Conservation (phyloP, 1,140 invertebrate genomes). For the Drosophila suzukii region DNA sequence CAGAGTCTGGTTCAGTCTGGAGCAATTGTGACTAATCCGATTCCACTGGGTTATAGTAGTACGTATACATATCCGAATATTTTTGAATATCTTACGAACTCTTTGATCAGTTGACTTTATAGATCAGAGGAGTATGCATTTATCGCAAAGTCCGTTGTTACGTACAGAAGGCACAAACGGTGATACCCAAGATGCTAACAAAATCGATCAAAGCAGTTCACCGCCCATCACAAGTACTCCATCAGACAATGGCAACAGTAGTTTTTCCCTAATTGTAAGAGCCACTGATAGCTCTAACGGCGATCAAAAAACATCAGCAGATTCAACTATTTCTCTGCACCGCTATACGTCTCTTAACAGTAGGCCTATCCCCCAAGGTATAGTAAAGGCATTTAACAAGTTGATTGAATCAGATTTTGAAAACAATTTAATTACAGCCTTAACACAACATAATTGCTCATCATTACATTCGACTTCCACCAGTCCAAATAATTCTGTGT, state of each 20-base stretch:
- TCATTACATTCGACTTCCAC: constrained; percentile 81
- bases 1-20: constrained; percentile 82
- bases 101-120: constrained; percentile 72
- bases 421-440: constrained; percentile 34
- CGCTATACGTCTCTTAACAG: constrained; percentile 73
- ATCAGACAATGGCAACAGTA: constrained; percentile 43
- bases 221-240: constrained; percentile 48
- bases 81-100: background rate
- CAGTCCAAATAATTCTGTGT: constrained; percentile 84
- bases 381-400: background rate
- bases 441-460: constrained; percentile 69
- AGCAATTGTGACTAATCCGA: constrained; percentile 40
- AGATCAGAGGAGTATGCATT: constrained; percentile 74
- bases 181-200: constrained; percentile 40
- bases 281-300: constrained; percentile 40
- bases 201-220: constrained; percentile 62
- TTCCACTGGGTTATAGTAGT: constrained; percentile 88
- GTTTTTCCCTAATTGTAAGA: constrained; percentile 73
- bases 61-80: constrained; percentile 70
- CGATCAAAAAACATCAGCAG: constrained; percentile 34
- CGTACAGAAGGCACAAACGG: constrained; percentile 42
- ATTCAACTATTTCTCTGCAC: constrained; percentile 62
- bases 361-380: constrained; percentile 50
- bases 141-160: constrained; percentile 63
- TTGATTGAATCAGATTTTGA: background rate